phyloP scores from a whole-genome alignment of 2,888 invertebrate genomes.

The Lordiphosa fenestrarum region DNA sequence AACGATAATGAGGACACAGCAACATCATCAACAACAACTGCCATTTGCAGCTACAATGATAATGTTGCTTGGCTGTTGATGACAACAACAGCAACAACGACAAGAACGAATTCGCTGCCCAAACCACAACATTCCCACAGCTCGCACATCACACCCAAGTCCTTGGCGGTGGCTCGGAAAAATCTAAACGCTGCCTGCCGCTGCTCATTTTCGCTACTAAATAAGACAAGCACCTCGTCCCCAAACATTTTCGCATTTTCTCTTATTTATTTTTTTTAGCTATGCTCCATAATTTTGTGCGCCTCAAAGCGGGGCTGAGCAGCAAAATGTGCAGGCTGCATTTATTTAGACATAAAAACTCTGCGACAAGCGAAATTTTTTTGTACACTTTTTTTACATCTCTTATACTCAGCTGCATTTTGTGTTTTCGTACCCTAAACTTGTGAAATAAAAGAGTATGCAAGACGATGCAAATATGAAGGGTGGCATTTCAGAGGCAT shows the following conservation, averaged over 20 bases:
- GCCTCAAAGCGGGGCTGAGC: slow-evolving; percentile 15
- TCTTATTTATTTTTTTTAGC: slow-evolving; percentile 8
- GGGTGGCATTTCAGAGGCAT: too few species aligned
- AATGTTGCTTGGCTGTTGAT: slow-evolving; percentile 31
- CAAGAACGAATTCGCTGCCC: slow-evolving; percentile 11
- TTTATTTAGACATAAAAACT: slow-evolving; percentile 13
- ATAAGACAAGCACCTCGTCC: slow-evolving; percentile 53
- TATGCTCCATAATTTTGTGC: slow-evolving; percentile 20
- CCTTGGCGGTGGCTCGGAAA: slow-evolving; percentile 17
- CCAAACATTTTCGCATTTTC: slow-evolving; percentile 60
- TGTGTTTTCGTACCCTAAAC: too few species aligned
- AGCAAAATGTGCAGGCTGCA: slow-evolving; percentile 7
- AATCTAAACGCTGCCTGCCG: slow-evolving; percentile 49
- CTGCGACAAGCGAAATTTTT: slow-evolving; percentile 8
- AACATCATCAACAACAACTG: slow-evolving; percentile 39
- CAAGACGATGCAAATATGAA: too few species aligned
- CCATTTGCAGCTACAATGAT: slow-evolving; percentile 28
- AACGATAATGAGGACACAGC: slow-evolving; percentile 71
- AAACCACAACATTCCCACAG: slow-evolving; percentile 20
- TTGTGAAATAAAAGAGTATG: too few species aligned
- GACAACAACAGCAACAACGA: slow-evolving; percentile 29
- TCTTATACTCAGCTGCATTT: neutral
- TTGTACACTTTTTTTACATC: neutral
- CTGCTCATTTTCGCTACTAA: slow-evolving; percentile 73
- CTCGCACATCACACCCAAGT: slow-evolving; percentile 39